Conservation (phyloP, 2,797 vertebrate species). For the Macropodus opercularis region DNA sequence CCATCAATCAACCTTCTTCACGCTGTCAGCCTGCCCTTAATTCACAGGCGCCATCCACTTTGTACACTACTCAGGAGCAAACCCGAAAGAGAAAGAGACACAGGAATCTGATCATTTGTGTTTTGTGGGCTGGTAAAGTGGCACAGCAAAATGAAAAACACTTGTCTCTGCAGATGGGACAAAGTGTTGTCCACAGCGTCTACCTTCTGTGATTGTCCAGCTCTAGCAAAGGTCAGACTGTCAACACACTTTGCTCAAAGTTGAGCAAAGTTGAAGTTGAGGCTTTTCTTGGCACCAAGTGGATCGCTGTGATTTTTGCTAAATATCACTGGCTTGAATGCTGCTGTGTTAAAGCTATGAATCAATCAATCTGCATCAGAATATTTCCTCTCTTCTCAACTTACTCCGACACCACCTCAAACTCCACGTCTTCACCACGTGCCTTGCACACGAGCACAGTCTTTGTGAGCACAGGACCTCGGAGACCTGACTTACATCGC, state of each 20-base stretch:
- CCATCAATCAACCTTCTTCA: conserved; percentile 82
- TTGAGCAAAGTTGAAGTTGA: conserved; percentile 1
- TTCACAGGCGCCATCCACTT: conserved; percentile 73
- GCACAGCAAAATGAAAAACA: neutral
- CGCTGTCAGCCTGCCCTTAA: conserved; percentile 73
- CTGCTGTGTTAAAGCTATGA: conserved; percentile 2
- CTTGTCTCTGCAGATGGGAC: neutral
- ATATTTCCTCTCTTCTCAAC: conserved; percentile 16
- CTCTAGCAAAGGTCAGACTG: neutral
- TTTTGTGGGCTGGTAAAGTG: conserved; percentile 28
- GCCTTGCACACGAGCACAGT: conserved; percentile 30
- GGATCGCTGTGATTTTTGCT: no score
- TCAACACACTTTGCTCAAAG: neutral
- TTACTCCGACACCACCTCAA: conserved; percentile 20
- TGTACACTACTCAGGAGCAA: conserved; percentile 66
- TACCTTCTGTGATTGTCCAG: neutral
- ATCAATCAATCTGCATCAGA: no score
- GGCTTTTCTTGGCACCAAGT: no score
- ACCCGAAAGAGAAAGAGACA: conserved; percentile 53
- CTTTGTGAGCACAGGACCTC: conserved; percentile 49
- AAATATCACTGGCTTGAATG: conserved; percentile 1
- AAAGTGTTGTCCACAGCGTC: neutral
- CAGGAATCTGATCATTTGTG: conserved; percentile 41
- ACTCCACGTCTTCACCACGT: conserved; percentile 14
- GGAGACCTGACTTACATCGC: conserved; percentile 43